Base-by-base conservation (phyloP, 2,888 invertebrate species). In the Parelbella ahira region DNA sequence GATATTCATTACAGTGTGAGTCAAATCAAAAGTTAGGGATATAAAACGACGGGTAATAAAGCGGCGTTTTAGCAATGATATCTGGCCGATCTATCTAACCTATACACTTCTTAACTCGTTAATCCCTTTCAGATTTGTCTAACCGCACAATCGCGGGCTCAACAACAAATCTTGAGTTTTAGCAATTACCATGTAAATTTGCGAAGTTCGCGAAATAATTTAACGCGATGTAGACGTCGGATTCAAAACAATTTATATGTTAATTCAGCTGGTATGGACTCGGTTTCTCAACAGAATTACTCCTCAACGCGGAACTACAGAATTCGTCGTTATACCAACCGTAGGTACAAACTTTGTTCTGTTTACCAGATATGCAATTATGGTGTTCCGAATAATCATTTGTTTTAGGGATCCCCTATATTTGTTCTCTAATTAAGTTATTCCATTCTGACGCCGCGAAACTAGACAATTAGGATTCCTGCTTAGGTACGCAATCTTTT, bases 181-280 rank as follows among this genome's bases (percentile, higher is more conserved):
- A 75, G 76, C 82, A 82, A 86, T 86, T 86, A 86, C 79, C 80
- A 86, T 86, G 84, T 83, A 82, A 86, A 86, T 86, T 84, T 71
- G 74, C 65, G 78, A 86, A 86, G 76, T 86, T 84, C 79, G 70
- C 76, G 81, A 86, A 82, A 86, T 86, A 86, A 86, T 84, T 84
- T 82, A 83, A 73, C 79, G 75, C 76, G 69, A 66, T 76, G 81
- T 79, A 79, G 80, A 78, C 75, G 75, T 51, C 60, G 73, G 80
- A 80, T 83, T 81, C 86, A 82, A 79, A 86, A 86, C 86, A 86
- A 86, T 86, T 86, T 86, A 78, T 86, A 86, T 86, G 86, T 76
- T 78, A 86, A 86, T 86, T 72, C 68, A 51, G 68, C 64, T 78
- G 79, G 75, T 83, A 72, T 79, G 80, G 77, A 74, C 74, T 69